Conservation (phyloP, 2,888 invertebrate genomes). For the Ypsolopha sequella region DNA sequence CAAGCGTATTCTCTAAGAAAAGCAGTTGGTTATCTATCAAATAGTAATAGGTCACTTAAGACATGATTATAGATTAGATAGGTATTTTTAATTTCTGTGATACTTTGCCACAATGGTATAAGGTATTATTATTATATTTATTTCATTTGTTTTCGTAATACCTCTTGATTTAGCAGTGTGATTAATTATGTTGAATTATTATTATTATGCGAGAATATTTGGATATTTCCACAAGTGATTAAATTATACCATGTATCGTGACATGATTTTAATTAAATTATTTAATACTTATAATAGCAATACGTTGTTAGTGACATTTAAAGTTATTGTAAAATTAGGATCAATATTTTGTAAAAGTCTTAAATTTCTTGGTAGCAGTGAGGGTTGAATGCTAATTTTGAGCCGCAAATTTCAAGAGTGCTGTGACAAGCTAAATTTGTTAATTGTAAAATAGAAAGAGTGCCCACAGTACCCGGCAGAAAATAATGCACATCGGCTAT, state of each 20-base stretch:
- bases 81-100: constrained; percentile 68
- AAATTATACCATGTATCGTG: no score
- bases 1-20: not conserved
- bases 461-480: no score
- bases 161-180: not conserved
- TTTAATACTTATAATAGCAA: not conserved
- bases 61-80: constrained; percentile 58
- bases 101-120: constrained; percentile 67
- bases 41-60: constrained; percentile 22
- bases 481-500: no score
- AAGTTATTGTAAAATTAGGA: not conserved
- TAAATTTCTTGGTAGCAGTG: not conserved
- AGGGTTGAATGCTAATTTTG: not conserved
- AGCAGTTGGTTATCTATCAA: not conserved
- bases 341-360: not conserved
- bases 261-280: not conserved
- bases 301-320: not conserved
- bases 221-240: no score
- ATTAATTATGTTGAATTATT: no score
- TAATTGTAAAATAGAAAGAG: no score
- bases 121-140: constrained; percentile 49
- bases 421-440: no score
- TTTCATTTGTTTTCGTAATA: not conserved
- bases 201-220: no score
- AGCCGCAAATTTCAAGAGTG: no score